Percentiles rank a stretch among this genome's conserved stretches.
Conservation (phyloP, 2,888 invertebrate species). For the Orchestes rusci region DNA sequence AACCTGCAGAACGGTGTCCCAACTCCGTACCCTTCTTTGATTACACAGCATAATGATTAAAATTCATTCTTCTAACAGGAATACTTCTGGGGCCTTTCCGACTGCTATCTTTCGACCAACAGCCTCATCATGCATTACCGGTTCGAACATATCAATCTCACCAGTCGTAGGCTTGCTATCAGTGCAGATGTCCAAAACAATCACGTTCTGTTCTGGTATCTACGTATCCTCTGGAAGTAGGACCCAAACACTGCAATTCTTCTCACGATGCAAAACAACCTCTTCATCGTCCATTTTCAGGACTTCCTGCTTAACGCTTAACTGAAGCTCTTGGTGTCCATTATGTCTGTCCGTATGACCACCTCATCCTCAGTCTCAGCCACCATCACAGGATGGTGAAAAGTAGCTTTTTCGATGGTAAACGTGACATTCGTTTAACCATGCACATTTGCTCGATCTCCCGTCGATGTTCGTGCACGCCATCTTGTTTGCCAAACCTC, state of each 20-base stretch:
- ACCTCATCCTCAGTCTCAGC: too few species aligned
- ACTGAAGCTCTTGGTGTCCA: too few species aligned
- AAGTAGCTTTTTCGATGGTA: not conserved
- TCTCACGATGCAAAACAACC: not conserved
- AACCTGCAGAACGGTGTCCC: not conserved
- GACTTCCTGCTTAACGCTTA: not conserved
- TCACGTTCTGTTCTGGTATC: not conserved
- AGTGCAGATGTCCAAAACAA: not conserved
- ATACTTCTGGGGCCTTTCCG: too few species aligned
- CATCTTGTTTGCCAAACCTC: not conserved
- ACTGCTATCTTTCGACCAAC: not conserved
- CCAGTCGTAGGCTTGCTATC: not conserved
- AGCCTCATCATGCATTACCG: not conserved
- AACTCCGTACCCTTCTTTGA: not conserved
- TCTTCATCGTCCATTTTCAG: not conserved
- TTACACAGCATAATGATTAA: not conserved
- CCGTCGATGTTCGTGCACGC: not conserved
- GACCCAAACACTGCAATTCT: not conserved
- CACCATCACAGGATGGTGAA: too few species aligned
- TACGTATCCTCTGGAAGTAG: not conserved
- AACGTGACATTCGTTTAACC: not conserved
- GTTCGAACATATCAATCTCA: not conserved
- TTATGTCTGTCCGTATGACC: too few species aligned
- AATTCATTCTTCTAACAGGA: too few species aligned
- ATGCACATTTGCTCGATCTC: not conserved